These are phyloP conservation scores for Mythimna vitellina DNA, from an alignment of 2,888 invertebrate genomes.

Conservation along the genomic window DNA sequence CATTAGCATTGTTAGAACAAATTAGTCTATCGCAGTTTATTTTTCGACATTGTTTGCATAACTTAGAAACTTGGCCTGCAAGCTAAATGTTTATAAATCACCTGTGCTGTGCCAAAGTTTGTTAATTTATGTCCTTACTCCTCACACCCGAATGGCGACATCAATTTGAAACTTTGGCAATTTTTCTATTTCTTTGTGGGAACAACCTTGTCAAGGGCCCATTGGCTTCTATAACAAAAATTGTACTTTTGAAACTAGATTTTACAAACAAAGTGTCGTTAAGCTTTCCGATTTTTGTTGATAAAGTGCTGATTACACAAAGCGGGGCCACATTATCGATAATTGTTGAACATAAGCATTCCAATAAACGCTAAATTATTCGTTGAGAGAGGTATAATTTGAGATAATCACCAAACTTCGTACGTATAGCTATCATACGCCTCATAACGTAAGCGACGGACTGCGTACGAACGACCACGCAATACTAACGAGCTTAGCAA, in stretches of 20 bases:
- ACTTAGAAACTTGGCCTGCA: constrained; percentile 41
- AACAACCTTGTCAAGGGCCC: constrained; percentile 21
- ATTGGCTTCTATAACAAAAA: constrained; percentile 21
- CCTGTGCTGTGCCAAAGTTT: constrained; percentile 69
- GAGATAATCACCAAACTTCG: constrained; percentile 25
- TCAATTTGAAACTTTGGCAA: constrained; percentile 57
- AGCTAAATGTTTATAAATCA: constrained; percentile 56
- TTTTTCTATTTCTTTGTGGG: constrained; percentile 45
- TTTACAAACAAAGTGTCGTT: constrained; percentile 17
- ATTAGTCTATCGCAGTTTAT: constrained; percentile 7
- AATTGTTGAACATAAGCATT: neutral
- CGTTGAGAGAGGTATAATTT: constrained; percentile 22
- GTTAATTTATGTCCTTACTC: constrained; percentile 71
- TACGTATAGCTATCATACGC: constrained; percentile 6
- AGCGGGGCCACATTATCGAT: neutral
- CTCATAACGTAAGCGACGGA: constrained; percentile 1
- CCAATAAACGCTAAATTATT: constrained; percentile 7
- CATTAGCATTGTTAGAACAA: constrained; percentile 7
- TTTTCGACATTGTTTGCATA: constrained; percentile 17
- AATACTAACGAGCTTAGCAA: constrained; percentile 43
- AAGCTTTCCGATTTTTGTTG: constrained; percentile 1
- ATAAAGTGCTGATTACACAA: constrained; percentile 14
- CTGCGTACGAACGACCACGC: constrained; percentile 4
- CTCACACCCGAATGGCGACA: constrained; percentile 52
- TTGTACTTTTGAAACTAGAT: constrained; percentile 2